These are phyloP conservation scores for Drosophila triauraria DNA, from an alignment of 1,140 invertebrate genomes.

Conservation along the genomic window DNA sequence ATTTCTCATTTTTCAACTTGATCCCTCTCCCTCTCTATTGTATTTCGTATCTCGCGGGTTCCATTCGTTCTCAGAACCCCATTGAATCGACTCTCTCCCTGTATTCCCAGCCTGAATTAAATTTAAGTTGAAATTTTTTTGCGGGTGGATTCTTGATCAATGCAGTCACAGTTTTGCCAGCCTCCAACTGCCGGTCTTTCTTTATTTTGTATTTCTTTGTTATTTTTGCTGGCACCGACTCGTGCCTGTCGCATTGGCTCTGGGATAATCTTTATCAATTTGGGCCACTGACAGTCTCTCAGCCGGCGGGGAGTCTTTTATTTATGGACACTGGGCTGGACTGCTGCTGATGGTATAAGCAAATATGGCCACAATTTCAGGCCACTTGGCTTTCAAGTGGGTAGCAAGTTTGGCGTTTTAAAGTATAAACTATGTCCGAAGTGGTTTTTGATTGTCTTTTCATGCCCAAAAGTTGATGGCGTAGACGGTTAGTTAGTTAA, in stretches of 20 bases:
- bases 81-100: constrained; percentile 12
- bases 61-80: constrained; percentile 41
- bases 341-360: constrained; percentile 28
- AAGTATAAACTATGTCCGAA: constrained; percentile 31
- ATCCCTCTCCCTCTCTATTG: neutral
- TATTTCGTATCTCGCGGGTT: constrained; percentile 15
- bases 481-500: constrained; percentile 1
- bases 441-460: constrained; percentile 17
- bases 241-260: constrained; percentile 74
- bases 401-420: constrained; percentile 13
- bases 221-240: constrained; percentile 12
- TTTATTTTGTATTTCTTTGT: constrained; percentile 2
- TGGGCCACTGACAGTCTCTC: constrained; percentile 55
- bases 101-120: constrained; percentile 54
- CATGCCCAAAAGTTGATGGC: constrained; percentile 1
- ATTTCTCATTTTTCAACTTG: constrained; percentile 51
- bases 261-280: constrained; percentile 80
- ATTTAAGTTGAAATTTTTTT: constrained; percentile 72
- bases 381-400: constrained; percentile 30
- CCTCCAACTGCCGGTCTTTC: neutral
- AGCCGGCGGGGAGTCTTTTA: constrained; percentile 7
- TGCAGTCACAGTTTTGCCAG: constrained; percentile 41
- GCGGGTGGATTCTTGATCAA: constrained; percentile 53
- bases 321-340: constrained; percentile 41
- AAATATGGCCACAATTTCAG: constrained; percentile 42